Evolutionary conservation across 1,140 invertebrate genomes (phyloP).

Genomic region (Cotesia typhae): DNA sequence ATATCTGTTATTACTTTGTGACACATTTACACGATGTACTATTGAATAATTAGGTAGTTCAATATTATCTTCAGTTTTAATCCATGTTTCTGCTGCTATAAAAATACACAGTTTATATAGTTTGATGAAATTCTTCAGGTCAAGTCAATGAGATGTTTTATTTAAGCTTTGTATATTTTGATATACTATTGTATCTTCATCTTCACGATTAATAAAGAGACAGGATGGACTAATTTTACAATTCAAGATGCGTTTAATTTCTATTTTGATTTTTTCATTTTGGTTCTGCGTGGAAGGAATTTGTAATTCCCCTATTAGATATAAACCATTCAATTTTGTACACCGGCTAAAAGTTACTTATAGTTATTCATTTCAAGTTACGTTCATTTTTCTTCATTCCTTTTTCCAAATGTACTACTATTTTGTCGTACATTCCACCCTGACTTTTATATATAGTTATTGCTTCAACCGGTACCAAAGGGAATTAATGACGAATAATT

Average conservation of each 20-base stretch:
- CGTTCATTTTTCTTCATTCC: constrained; percentile 14
- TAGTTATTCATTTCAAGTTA: background rate
- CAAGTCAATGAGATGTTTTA: constrained; percentile 28
- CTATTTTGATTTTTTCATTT: constrained; percentile 22
- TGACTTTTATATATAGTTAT: constrained; percentile 45
- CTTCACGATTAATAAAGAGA: constrained; percentile 3
- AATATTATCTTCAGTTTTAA: no score
- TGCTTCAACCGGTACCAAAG: constrained; percentile 40
- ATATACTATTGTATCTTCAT: constrained; percentile 27
- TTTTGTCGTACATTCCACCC: constrained; percentile 40
- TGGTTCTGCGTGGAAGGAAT: constrained; percentile 1
- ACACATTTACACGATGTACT: no score
- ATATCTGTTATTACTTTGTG: no score
- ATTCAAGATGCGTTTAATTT: constrained; percentile 16
- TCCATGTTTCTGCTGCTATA: no score
- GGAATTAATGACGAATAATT: background rate
- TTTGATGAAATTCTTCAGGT: constrained; percentile 23
- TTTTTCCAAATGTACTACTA: constrained; percentile 30
- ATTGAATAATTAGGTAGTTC: no score
- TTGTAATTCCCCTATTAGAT: constrained; percentile 27
- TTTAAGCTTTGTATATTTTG: constrained; percentile 29
- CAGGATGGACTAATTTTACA: constrained; percentile 25
- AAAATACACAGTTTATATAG: constrained; percentile 3
- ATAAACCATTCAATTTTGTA: constrained; percentile 31
- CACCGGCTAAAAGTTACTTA: constrained; percentile 38